Evolutionary conservation across 2,888 invertebrate genomes (phyloP).

Genomic region (Campoplex nolae): DNA sequence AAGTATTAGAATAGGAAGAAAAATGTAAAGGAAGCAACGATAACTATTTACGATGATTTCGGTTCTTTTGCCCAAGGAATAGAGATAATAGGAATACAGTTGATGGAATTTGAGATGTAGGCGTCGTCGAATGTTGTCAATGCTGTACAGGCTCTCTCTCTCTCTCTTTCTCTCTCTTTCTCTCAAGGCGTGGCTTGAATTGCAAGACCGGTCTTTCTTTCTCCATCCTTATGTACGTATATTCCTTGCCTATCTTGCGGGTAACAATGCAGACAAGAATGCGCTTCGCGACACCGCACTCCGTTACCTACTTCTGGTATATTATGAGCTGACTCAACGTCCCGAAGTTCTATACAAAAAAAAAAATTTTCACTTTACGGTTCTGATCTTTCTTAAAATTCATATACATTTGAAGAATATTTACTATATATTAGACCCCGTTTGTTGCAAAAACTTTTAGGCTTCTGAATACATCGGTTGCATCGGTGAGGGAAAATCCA

Average conservation of each 20-base stretch:
- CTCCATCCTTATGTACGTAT: constrained; percentile 18
- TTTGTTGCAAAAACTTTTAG: not conserved
- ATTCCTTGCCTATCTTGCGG: constrained; percentile 50
- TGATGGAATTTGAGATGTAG: constrained; percentile 63
- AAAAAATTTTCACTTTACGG: not conserved
- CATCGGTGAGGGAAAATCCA: not conserved
- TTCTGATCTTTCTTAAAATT: not conserved
- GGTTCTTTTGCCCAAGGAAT: constrained; percentile 17
- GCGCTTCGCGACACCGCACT: constrained; percentile 47
- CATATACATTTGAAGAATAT: not conserved
- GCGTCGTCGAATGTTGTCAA: constrained; percentile 60
- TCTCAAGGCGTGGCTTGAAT: constrained; percentile 64
- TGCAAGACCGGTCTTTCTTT: constrained; percentile 63
- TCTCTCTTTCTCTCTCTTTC: not conserved
- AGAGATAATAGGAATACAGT: constrained; percentile 47
- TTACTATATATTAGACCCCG: not conserved
- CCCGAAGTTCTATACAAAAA: constrained; percentile 1
- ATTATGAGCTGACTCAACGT: constrained; percentile 38
- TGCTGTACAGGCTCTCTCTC: constrained; percentile 12
- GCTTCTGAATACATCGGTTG: no score
- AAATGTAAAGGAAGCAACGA: not conserved
- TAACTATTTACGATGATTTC: not conserved
- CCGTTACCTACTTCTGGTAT: constrained; percentile 41
- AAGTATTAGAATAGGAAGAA: not conserved
- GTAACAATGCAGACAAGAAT: constrained; percentile 64